These are phyloP conservation scores for Phthorimaea operculella DNA, from an alignment of 1,140 invertebrate species.

Conservation along the genomic window DNA sequence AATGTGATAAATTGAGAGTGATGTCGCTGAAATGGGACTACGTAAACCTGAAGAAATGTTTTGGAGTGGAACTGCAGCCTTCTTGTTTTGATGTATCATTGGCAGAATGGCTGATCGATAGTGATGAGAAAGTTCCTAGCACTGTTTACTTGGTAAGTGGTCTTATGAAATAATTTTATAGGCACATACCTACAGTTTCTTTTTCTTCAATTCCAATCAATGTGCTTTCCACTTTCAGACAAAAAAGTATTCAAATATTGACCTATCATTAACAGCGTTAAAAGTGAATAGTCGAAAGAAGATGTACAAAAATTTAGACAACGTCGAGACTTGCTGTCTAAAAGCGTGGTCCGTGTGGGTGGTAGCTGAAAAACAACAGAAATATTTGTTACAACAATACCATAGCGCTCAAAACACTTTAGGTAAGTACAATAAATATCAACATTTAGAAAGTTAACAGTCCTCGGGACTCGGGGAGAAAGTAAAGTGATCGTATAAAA, in stretches of 20 bases:
- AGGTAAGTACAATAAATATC: background rate
- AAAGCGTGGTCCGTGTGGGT: constrained; percentile 36
- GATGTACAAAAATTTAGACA: constrained; percentile 29
- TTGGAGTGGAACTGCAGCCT: constrained; percentile 24
- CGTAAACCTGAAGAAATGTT: constrained; percentile 26
- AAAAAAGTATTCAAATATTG: constrained; percentile 45
- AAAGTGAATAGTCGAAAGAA: constrained; percentile 24
- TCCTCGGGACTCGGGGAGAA: too few relatives aligned
- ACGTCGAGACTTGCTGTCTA: constrained; percentile 27
- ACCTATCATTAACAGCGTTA: constrained; percentile 29
- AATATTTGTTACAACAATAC: constrained; percentile 24
- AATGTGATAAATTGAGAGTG: constrained; percentile 26
- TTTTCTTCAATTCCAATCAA: background rate
- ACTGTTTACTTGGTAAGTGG: constrained; percentile 41
- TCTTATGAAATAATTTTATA: background rate
- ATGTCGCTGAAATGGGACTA: constrained; percentile 31
- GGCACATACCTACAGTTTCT: too few relatives aligned
- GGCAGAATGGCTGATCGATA: constrained; percentile 50
- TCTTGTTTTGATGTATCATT: constrained; percentile 36
- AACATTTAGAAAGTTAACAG: too few relatives aligned
- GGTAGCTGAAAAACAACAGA: constrained; percentile 37
- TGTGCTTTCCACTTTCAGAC: constrained; percentile 31
- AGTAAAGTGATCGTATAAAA: too few relatives aligned
- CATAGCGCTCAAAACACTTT: constrained; percentile 19
- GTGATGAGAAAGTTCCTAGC: constrained; percentile 37